Percentiles rank a stretch among this genome's conserved stretches.
phyloP scores from a whole-genome alignment of 2,888 invertebrate species.

The Clivina fossor region DNA sequence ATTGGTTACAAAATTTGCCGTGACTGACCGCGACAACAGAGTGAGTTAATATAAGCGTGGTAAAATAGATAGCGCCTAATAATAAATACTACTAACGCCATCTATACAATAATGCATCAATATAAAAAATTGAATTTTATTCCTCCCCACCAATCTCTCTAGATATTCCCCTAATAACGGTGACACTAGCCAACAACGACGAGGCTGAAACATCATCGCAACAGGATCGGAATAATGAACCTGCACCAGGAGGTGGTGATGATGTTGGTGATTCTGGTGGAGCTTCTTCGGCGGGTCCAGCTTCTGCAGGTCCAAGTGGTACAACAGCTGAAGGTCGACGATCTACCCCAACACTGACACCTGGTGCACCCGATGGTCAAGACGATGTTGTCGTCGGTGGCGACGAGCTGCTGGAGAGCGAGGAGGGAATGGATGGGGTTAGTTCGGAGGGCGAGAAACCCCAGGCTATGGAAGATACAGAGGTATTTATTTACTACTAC shows the following conservation, averaged over 20 bases:
- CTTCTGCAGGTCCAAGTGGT: constrained; percentile 41
- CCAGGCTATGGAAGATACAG: constrained; percentile 53
- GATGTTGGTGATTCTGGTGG: constrained; percentile 51
- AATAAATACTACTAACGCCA: too few relatives aligned
- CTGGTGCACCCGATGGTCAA: constrained; percentile 12
- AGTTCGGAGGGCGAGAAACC: constrained; percentile 67
- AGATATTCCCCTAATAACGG: constrained; percentile 49
- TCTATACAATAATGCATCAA: too few relatives aligned
- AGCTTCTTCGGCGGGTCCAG: background rate
- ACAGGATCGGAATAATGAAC: constrained; percentile 36
- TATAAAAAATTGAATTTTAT: too few relatives aligned
- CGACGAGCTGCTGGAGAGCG: constrained; percentile 50
- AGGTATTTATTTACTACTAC: too few relatives aligned
- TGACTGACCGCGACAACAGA: too few relatives aligned
- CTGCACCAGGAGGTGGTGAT: constrained; percentile 48
- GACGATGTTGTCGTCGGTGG: too few relatives aligned
- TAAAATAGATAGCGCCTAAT: too few relatives aligned
- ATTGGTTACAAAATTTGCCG: too few relatives aligned
- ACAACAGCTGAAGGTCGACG: too few relatives aligned
- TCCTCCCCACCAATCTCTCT: too few relatives aligned
- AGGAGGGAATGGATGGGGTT: constrained; percentile 56
- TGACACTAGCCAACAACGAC: constrained; percentile 50
- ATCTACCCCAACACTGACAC: too few relatives aligned
- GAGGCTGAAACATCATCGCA: constrained; percentile 54
- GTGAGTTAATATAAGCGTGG: too few relatives aligned